Base-by-base conservation (phyloP, 2,888 invertebrate genomes). In the Drosophila niveifrons region DNA sequence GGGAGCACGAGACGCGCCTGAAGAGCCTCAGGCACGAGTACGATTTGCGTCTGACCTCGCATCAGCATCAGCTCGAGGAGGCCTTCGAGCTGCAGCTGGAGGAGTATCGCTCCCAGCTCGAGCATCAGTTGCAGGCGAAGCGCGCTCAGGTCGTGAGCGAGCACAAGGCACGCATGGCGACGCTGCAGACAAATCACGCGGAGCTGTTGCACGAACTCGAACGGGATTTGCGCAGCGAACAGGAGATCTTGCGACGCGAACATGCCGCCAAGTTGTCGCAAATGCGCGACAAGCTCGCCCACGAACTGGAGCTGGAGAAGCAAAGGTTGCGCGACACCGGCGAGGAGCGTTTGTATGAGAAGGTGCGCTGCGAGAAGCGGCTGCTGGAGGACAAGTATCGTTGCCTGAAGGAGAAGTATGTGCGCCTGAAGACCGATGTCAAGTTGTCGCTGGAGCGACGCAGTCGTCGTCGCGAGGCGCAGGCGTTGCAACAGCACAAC, bases 351-450 rank as follows among this genome's bases (percentile, higher is more conserved):
- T 86, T 93, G 0, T 95, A 94, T 80, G 95, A 95, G 81, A 95
- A 95, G 89, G 92, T 95, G 61, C 93, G 95, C 3, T 95, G 95
- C 84, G 95, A 96, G 87, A 95, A 95, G 81, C 93, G 95, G n/a
- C 90, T 95, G 46, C 89, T 96, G 2, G 95, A 95, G 78, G 96
- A 96, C 80, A 97, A 97, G 90, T 97, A 97, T 90, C 94, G 94
- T 51, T 95, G 95, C 61, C 93, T 97, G 55, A 97, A 97, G 91
- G 96, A 96, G 89, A 97, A 97, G 91, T 97, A 97, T 84, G 94
- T 95, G 18, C 93, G 96, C 11, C 92, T 97, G 62, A 97, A 97
- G 91, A 96, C 95, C 18, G 96, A 97, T 78, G 96, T 97, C 9
- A 95, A 96, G 91, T 92, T 95, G 28, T 95, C 96, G 0, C 94